phyloP scores from a whole-genome alignment of 2,888 invertebrate genomes.

The Drosophila bunnanda region DNA sequence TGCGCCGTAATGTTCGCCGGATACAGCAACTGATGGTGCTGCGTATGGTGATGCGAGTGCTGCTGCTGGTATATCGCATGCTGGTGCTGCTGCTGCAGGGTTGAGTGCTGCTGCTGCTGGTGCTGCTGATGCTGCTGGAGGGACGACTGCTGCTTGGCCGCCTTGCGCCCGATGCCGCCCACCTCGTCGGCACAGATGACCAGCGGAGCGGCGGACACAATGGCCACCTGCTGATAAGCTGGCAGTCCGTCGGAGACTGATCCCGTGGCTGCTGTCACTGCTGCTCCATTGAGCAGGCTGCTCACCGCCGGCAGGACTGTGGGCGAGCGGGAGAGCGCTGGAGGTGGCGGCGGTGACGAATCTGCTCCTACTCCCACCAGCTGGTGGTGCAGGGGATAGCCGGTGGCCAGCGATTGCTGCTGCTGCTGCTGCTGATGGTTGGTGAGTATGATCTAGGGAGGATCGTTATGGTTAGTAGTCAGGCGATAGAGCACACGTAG shows the following conservation, averaged over 20 bases:
- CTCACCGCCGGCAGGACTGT: constrained; percentile 64
- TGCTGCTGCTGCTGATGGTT: constrained; percentile 69
- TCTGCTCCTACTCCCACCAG: constrained; percentile 57
- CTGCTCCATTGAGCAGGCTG: constrained; percentile 59
- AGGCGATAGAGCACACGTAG: constrained; percentile 47
- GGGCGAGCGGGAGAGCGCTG: constrained; percentile 61
- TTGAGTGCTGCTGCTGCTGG: constrained; percentile 47
- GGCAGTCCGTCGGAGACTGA: constrained; percentile 20
- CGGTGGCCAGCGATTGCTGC: constrained; percentile 73
- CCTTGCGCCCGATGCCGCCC: constrained; percentile 40
- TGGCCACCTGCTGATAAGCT: constrained; percentile 79
- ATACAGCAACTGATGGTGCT: constrained; percentile 65
- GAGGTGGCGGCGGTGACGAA: constrained; percentile 47
- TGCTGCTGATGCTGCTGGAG: constrained; percentile 48
- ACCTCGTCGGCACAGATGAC: constrained; percentile 69
- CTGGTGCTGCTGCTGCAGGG: constrained; percentile 28
- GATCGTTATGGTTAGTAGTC: constrained; percentile 72
- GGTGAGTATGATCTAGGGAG: constrained; percentile 82
- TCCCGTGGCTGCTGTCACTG: constrained; percentile 8
- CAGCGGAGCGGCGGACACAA: constrained; percentile 72
- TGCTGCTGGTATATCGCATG: constrained; percentile 50
- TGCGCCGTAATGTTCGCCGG: constrained; percentile 85
- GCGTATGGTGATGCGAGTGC: constrained; percentile 64
- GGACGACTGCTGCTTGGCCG: constrained; percentile 40
- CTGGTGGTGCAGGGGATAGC: constrained; percentile 75